These are phyloP conservation scores for Calameuta pallipes DNA, from an alignment of 2,888 invertebrate species.

Conservation along the genomic window DNA sequence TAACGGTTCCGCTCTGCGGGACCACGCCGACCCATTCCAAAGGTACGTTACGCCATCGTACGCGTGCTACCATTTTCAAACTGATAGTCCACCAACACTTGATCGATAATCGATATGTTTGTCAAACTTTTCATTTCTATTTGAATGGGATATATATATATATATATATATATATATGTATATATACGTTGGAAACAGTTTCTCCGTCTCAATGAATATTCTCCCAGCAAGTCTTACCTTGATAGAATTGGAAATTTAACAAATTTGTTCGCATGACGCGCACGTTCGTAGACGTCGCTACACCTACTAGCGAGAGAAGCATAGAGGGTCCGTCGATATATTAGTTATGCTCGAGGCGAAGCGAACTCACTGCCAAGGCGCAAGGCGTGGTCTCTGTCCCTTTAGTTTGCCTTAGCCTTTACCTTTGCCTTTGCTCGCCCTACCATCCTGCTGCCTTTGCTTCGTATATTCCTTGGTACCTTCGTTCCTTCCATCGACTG, in stretches of 20 bases:
- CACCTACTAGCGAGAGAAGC: slow-evolving; percentile 12
- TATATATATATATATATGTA: no score
- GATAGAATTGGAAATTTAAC: not conserved
- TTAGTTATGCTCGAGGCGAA: slow-evolving; percentile 51
- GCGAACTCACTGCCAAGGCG: slow-evolving; percentile 39
- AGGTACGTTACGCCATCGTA: not conserved
- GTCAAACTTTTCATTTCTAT: not conserved
- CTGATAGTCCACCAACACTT: not conserved
- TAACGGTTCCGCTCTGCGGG: slow-evolving; percentile 5
- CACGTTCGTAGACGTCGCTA: slow-evolving; percentile 17
- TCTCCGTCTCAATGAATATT: not conserved
- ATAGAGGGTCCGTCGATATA: slow-evolving; percentile 42
- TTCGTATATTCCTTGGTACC: slow-evolving; percentile 14
- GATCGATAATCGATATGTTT: not conserved
- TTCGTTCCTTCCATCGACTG: slow-evolving; percentile 39
- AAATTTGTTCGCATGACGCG: slow-evolving; percentile 13
- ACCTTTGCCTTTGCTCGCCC: slow-evolving; percentile 34
- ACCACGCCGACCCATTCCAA: not conserved
- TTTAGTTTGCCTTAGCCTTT: slow-evolving; percentile 28
- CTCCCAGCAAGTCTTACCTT: not conserved
- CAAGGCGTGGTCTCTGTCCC: slow-evolving; percentile 49
- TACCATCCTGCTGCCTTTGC: slow-evolving; percentile 25
- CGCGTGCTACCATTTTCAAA: not conserved
- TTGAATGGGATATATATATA: not conserved
- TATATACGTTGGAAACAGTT: not conserved